Base-by-base conservation (phyloP, 30 jellyfish, hydroid and myxozoan species). In the Hydractinia symbiolongicarpus region DNA sequence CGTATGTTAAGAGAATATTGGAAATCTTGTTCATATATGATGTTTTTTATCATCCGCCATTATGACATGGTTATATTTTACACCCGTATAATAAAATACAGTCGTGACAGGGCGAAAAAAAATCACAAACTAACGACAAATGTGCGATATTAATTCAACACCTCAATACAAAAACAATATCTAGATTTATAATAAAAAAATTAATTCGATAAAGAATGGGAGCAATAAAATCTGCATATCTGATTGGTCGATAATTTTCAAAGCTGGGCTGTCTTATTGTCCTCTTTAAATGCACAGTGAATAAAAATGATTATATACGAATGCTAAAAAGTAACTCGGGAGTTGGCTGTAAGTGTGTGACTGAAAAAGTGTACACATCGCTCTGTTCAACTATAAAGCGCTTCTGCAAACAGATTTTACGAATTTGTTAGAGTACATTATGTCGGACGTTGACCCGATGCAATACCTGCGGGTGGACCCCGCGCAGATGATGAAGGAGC, bases 391-490 rank as follows among this genome's bases (percentile, higher is more conserved):
- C 74, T 64, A 7, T 7, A 64, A 44, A 64, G 0, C 8, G 4
- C 40, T 44, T 64, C 40, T 4, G 4, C 9, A 64, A 9, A 13
- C 19, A 13, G 17, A 1, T 51, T 64, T 64, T 44, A 4, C 40
- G 7, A 8, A 6, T 6, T 7, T 64, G 19, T 7, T 13, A 64
- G 17, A 64, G 1, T 4, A 44, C 52, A 54, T 17, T 81, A 80
- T 80, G 88, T 85, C 88, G 21, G 79, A 70, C 11, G 79, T 66
- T 1, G 94, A 79, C 66, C 86, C 95, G 53, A 86, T 94, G 96
- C 87, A 80, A 69, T 94, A 73, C 76, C 88, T 94, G 81, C 96
- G 96, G 77, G 96, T 84, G 60, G 85, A 94, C 53, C 86, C 88
- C 10, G 80, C 85, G n/a, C 88, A 73, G 86, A 92, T 90, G 72